phyloP scores from a whole-genome alignment of 2,113 vertebrate species.

The Apteryx owenii region DNA sequence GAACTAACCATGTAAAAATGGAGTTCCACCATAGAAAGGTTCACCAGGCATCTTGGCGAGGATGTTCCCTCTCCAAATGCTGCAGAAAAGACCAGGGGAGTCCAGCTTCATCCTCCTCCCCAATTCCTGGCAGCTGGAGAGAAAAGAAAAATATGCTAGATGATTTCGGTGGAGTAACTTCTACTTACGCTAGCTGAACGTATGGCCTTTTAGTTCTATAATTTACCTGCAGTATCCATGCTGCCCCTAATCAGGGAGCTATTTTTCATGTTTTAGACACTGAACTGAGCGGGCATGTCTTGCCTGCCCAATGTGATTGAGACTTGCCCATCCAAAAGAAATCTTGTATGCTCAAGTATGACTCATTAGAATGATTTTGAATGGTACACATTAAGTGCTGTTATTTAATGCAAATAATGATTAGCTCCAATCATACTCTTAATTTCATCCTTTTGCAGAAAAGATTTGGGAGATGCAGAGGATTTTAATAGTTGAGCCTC shows the following conservation, averaged over 20 bases:
- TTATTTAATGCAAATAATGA: constrained; percentile 10
- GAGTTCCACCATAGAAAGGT: neutral
- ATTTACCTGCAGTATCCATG: neutral
- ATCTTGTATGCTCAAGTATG: neutral
- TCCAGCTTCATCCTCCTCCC: neutral
- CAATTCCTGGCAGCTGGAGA: neutral
- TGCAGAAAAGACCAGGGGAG: neutral
- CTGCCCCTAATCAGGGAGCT: neutral
- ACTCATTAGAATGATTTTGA: neutral
- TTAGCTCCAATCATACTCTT: neutral
- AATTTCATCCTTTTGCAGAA: neutral
- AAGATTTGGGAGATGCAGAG: neutral
- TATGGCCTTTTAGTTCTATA: neutral
- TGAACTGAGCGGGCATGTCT: neutral
- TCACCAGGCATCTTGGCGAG: neutral
- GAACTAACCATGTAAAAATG: neutral
- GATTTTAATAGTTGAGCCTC: neutral
- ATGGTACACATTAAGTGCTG: neutral
- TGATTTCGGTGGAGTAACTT: neutral
- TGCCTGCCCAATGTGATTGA: neutral
- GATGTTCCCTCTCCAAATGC: neutral
- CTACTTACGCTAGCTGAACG: neutral
- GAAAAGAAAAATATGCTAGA: neutral
- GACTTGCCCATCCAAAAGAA: neutral
- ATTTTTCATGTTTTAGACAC: neutral